phyloP scores from a whole-genome alignment of 2,888 invertebrate genomes.

The Ectemnius lituratus region DNA sequence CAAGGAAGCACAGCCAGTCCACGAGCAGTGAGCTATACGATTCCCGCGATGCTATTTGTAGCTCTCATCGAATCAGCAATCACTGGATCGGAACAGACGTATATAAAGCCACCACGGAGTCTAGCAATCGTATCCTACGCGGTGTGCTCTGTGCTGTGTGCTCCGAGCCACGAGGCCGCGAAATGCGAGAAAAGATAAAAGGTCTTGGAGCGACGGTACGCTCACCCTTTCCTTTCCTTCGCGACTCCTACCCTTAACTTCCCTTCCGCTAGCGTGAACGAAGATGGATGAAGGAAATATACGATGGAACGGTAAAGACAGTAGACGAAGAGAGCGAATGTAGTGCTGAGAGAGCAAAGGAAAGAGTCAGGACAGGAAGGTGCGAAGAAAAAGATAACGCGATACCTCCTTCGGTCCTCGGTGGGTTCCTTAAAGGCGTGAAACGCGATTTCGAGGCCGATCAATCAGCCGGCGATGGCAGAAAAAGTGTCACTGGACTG shows the following conservation, averaged over 20 bases:
- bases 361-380: constrained; percentile 8
- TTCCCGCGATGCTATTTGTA: not conserved
- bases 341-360: constrained; percentile 7
- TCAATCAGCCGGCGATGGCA: constrained; percentile 40
- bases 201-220: constrained; percentile 44
- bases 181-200: constrained; percentile 60
- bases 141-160: too few species aligned
- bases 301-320: constrained; percentile 28
- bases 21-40: too few species aligned
- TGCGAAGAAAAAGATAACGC: constrained; percentile 43
- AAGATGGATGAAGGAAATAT: constrained; percentile 66
- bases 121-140: constrained; percentile 41
- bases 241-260: constrained; percentile 17
- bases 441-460: constrained; percentile 45
- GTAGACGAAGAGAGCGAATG: constrained; percentile 4
- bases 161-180: constrained; percentile 44
- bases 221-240: not conserved
- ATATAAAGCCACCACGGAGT: constrained; percentile 40
- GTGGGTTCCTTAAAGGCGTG: constrained; percentile 37
- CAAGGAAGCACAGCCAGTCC: too few species aligned
- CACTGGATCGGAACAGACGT: constrained; percentile 39
- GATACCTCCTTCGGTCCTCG: constrained; percentile 35
- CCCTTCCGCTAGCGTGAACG: constrained; percentile 60
- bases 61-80: constrained; percentile 21
- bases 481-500: constrained; percentile 12